Evolutionary conservation across 2,797 vertebrate genomes (phyloP).

Genomic region (Megaceryle alcyon): DNA sequence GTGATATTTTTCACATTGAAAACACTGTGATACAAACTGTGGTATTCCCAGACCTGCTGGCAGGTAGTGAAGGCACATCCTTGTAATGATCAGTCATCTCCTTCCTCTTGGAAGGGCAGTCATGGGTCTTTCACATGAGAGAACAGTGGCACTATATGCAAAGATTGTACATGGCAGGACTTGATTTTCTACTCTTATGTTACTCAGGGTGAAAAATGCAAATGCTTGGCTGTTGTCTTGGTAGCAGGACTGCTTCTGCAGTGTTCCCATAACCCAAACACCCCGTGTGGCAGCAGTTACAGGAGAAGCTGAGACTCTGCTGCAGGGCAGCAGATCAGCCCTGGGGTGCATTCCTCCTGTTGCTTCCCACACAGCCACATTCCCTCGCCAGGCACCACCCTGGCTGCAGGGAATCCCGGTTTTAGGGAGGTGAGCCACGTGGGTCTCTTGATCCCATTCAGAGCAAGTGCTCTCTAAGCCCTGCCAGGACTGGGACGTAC

Average conservation of each 20-base stretch:
- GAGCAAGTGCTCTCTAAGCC: too few relatives aligned
- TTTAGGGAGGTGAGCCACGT: accelerated
- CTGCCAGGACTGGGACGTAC: conserved; percentile 48
- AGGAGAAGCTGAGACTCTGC: neutral
- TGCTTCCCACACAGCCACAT: neutral
- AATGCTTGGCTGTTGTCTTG: neutral
- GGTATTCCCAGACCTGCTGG: neutral
- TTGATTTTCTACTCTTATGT: neutral
- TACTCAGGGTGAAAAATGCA: neutral
- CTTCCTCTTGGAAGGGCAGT: neutral
- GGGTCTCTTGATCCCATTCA: too few relatives aligned
- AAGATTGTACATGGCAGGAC: accelerated
- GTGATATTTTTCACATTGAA: neutral
- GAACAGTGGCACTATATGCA: neutral
- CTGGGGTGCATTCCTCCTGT: neutral
- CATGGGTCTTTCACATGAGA: neutral
- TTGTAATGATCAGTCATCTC: too few relatives aligned
- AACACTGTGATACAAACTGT: neutral
- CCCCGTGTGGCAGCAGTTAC: neutral
- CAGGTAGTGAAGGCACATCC: neutral
- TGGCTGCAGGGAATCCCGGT: neutral
- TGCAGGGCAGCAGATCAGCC: neutral
- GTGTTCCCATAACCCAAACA: neutral
- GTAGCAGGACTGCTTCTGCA: neutral
- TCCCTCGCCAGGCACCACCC: neutral